A percentile compares a stretch with the other conserved stretches of the same genome.
phyloP scores from a whole-genome alignment of 1,140 invertebrate species.

The Lordiphosa mommai region DNA sequence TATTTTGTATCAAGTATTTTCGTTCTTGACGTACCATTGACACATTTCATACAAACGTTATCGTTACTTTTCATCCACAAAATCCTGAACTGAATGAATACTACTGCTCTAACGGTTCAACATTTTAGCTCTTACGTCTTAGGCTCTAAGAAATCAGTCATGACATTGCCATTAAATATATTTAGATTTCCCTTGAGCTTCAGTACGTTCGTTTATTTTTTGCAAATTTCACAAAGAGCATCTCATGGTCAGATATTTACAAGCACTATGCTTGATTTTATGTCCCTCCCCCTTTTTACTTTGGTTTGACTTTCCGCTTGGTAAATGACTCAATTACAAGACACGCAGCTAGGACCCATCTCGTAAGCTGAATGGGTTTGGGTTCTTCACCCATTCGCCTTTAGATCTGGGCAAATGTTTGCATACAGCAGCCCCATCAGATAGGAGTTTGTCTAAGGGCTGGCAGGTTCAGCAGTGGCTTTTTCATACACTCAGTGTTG shows the following conservation, averaged over 20 bases:
- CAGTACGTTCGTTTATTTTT: no score
- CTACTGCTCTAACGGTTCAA: no score
- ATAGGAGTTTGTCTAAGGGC: constrained; percentile 43
- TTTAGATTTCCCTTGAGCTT: no score
- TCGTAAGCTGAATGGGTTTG: not conserved
- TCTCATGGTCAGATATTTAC: not conserved
- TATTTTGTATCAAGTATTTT: no score
- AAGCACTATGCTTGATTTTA: not conserved
- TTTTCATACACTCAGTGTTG: constrained; percentile 35
- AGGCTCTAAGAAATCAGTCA: no score
- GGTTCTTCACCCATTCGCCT: not conserved
- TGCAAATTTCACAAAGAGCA: no score
- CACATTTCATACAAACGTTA: no score
- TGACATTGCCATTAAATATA: no score
- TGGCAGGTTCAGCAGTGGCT: constrained; percentile 1
- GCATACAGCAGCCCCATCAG: constrained; percentile 56
- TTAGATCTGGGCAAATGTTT: constrained; percentile 54
- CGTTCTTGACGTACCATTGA: no score
- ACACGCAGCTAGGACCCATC: constrained; percentile 36
- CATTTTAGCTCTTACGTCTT: no score
- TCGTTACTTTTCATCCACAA: no score
- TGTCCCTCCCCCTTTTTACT: constrained; percentile 24
- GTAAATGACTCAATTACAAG: constrained; percentile 72
- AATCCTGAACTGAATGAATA: no score
- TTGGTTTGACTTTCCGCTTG: constrained; percentile 31